Evolutionary conservation across 64 coral and sea anemone species (phyloP), one percentile per base, ranked within the genome.

Genomic region (Stichodactyla mertensii): DNA sequence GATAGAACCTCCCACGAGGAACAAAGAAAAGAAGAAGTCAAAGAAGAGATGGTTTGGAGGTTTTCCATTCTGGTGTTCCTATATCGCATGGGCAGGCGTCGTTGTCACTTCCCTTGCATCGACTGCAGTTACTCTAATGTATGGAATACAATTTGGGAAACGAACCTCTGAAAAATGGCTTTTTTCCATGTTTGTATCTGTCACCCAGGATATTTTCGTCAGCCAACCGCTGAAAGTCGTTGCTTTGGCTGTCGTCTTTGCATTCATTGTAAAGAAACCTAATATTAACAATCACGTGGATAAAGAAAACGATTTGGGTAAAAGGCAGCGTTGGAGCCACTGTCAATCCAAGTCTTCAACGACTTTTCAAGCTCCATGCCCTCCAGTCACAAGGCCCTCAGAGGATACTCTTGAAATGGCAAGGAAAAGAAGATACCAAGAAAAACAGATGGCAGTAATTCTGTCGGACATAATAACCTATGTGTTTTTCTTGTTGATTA

Each of bases 211-310:
- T 56, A 92, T 99, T 53, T 95, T 99, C 83, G 78, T 99, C 6
- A 94, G 88, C 45, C 93, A 99, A 15, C 97, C 97, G 13, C 27
- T 95, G n/a, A 99, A 99, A 77, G 93, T 95, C 19, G 23, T 99
- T 53, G 28, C n/a, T 22, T 53, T 99, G 15, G 88, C 97, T 7
- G 24, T 95, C 51, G 82, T 90, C 71, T 87, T 95, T 54, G 93
- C 93, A 6, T 93, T 88, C 15, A 86, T 99, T 51, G 74, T 99
- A 78, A 99, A 95, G 86, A 95, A 94, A 77, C 93, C 90, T 1
- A 82, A 89, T 23, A 71, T 55, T 52, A 84, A 79, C 16, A 10
- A 57, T 4, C 23, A 84, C n/a, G 61, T 60, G 15, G 55, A 54
- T 24, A 80, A 58, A 55, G 12, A 79, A 20, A 79, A 57, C 52